Conservation (phyloP, 2,888 invertebrate species). For the Andrena bicolor region DNA sequence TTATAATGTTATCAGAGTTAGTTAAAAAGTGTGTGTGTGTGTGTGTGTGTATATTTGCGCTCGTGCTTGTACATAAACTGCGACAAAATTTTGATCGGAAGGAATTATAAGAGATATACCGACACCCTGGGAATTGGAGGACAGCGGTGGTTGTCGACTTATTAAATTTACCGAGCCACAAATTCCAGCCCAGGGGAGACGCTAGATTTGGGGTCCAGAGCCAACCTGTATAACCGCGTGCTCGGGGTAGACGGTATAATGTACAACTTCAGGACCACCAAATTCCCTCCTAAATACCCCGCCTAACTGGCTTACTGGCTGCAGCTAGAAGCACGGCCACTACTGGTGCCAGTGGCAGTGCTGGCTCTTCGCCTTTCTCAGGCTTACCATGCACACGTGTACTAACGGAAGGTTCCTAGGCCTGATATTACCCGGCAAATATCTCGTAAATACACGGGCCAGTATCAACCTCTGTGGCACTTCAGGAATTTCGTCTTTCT, state of each 20-base stretch:
- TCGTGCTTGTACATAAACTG: not conserved
- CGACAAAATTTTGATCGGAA: constrained; percentile 21
- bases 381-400: constrained; percentile 74
- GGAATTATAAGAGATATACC: constrained; percentile 42
- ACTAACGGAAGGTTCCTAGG: constrained; percentile 62
- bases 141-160: constrained; percentile 77
- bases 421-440: constrained; percentile 80
- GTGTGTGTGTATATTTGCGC: too few relatives aligned
- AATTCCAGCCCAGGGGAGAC: constrained; percentile 77
- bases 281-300: constrained; percentile 83
- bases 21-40: not conserved
- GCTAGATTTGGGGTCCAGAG: constrained; percentile 68
- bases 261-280: constrained; percentile 82
- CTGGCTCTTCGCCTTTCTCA: constrained; percentile 64
- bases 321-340: constrained; percentile 60
- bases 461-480: constrained; percentile 58
- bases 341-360: constrained; percentile 36
- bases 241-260: constrained; percentile 78
- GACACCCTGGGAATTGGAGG: constrained; percentile 54
- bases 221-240: constrained; percentile 69
- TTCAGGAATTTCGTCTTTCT: constrained; percentile 53
- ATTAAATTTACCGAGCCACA: constrained; percentile 83
- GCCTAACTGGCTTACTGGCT: constrained; percentile 82
- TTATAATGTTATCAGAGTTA: not conserved
- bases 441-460: constrained; percentile 77